Base-by-base conservation (phyloP, 2,113 vertebrate genomes). In the Anguilla japonica region DNA sequence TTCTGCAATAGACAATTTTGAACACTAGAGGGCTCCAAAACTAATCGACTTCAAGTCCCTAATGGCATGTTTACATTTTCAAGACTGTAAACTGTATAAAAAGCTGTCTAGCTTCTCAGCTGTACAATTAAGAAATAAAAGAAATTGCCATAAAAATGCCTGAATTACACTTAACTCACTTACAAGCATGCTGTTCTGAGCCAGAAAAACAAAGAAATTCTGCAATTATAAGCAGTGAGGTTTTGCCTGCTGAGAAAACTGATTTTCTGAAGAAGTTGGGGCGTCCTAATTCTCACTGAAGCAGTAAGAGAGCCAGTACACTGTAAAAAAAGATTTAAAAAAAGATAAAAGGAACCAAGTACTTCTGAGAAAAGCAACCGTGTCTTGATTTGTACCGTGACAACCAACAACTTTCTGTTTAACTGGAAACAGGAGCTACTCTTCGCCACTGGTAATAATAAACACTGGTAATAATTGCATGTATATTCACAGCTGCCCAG, bases 21-120 rank as follows among this genome's bases (percentile, higher is more conserved):
- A 46, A 18, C 80, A 81, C 80, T 22, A 46, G 80, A 81, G 80
- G 80, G 80, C 80, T 46, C 80, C 41, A 81, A 81, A 40, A 8
- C 79, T 6, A 26, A 79, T 14, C 18, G 18, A 81, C 4, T 29
- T 75, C 9, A 34, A 14, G 26, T 75, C 26, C 26, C n/a, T 34
- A 75, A 34, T 11, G 71, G 71, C 13, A 67, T 67, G 50, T 67
- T 67, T 67, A 67, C 18, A 67, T 67, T 67, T 26, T 26, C 18
- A 67, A 22, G 18, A 67, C 60, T 67, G 60, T 26, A 22, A 22
- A 67, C 22, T 20, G 50, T 14, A 53, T 53, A 14, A 13, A 53
- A 11, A 53, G 50, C 11, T 14, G 7, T 53, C 6, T 53, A 14
- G 11, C 11, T 53, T 53, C 11, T 53, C 50, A 9, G 50, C 50